Evolutionary conservation across 2,797 vertebrate species (phyloP), one percentile per base, ranked within the genome.

Genomic region (Myiothlypis coronata): DNA sequence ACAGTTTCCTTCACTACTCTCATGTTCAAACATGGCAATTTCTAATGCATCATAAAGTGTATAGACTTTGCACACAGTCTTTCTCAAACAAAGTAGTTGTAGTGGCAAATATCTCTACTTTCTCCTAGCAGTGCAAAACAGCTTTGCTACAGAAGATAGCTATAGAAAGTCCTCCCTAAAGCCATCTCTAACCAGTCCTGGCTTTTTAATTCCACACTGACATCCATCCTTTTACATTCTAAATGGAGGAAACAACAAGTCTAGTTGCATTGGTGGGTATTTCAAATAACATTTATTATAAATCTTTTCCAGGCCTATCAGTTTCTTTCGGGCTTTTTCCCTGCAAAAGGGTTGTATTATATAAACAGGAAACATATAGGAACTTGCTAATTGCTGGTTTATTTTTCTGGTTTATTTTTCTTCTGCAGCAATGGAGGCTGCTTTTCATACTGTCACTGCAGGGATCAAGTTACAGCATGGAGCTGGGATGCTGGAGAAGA

Each of bases 381-480:
- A 94, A 96, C 95, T 94, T 96, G 91, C 91, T 95, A 96, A 96
- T 93, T 93, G 87, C 71, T 65, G 78, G 89, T 95, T 92, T 93
- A 93, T 97, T 96, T 96, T 94, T 77, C 83, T 95, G 75, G 88
- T 96, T 95, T 94, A 94, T 97, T 96, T 96, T 96, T 85, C 90
- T 96, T 94, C 46, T 69, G 81, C 71, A 85, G 92, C 71, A 94
- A 65, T 2, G 7, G 65, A 93, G 80, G 34, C 77, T 81, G 76
- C 67, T 93, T 95, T 96, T 87, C 93, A 94, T 94, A 91, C 74
- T 96, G 93, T 94, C 92, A 61, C 65, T 47, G 26, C 14, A 83
- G 23, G 53, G 50, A 84, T 97, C 75, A 65, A 77, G 46, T 97
- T 96, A 80, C 69, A 0, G 50, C 43, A 68, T 8, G 23, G 24